phyloP scores from a whole-genome alignment of 37 sponge, comb jelly and placozoan genomes.

The Geodia barretti region DNA sequence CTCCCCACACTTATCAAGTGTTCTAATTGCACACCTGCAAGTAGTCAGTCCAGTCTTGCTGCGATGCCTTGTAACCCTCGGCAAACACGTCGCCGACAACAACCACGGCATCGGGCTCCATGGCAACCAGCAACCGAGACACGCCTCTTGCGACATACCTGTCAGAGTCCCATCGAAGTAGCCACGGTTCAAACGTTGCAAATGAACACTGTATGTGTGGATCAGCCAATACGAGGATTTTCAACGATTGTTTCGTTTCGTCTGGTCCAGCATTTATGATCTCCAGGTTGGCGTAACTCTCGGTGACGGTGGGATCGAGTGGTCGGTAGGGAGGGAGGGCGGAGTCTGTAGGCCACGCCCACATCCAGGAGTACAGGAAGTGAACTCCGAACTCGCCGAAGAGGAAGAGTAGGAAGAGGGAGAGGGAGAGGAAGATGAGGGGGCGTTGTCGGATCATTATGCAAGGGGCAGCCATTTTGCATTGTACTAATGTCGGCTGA shows the following conservation, averaged over 20 bases:
- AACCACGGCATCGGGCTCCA: slow-evolving; percentile 37
- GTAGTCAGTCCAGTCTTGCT: slow-evolving; percentile 32
- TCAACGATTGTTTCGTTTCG: not conserved
- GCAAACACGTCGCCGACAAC: slow-evolving; percentile 48
- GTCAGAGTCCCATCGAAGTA: slow-evolving; percentile 59
- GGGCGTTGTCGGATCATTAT: not conserved
- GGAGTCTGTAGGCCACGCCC: not conserved
- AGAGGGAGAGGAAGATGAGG: not conserved
- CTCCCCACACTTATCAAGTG: too few species aligned
- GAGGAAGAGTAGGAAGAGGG: not conserved
- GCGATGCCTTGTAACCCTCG: slow-evolving; percentile 40
- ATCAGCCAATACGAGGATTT: slow-evolving; percentile 17
- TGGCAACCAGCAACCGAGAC: not conserved
- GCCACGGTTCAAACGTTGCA: slow-evolving; percentile 21
- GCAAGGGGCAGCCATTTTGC: too few species aligned
- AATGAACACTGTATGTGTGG: slow-evolving; percentile 37
- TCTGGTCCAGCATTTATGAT: not conserved
- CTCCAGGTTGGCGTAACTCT: not conserved
- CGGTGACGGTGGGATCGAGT: not conserved
- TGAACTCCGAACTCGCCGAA: not conserved
- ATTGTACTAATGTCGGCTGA: too few species aligned
- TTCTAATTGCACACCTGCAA: slow-evolving; percentile 27
- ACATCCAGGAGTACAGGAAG: not conserved
- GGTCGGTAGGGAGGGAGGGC: not conserved
- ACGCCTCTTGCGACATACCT: slow-evolving; percentile 29